Percentiles rank a stretch among this genome's conserved stretches.
These are phyloP conservation scores for Minunthozetes semirufus DNA, from an alignment of 2,888 invertebrate species.

Conservation along the genomic window DNA sequence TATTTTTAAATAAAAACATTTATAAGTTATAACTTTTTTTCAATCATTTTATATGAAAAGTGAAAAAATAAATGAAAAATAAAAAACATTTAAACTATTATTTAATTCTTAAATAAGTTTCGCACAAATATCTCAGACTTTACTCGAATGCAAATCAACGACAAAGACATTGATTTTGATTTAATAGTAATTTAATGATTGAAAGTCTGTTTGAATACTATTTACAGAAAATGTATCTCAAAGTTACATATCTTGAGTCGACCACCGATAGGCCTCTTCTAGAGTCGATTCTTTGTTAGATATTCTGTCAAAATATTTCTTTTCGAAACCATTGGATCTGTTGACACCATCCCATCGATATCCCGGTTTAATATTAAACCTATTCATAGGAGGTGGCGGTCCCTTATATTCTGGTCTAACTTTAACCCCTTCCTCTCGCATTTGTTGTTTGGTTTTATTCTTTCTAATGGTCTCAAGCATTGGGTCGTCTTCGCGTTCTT, in stretches of 20 bases:
- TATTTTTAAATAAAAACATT: no score
- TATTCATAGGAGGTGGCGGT: constrained; percentile 72
- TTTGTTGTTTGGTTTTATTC: constrained; percentile 56
- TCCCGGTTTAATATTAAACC: constrained; percentile 85
- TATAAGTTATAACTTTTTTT: no score
- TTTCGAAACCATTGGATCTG: constrained; percentile 92
- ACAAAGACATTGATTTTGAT: no score
- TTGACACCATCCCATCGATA: constrained; percentile 98
- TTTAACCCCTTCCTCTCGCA: constrained; percentile 25
- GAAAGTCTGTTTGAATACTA: no score
- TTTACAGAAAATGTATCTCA: no score
- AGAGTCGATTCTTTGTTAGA: constrained; percentile 66
- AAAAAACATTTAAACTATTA: no score
- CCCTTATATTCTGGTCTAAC: constrained; percentile 62
- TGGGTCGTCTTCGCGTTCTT: constrained; percentile 78
- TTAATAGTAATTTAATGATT: no score
- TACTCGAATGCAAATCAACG: no score
- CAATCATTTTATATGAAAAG: no score
- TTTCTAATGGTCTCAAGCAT: constrained; percentile 79
- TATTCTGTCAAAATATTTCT: constrained; percentile 70
- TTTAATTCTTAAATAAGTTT: no score
- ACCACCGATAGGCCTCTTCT: constrained; percentile 88
- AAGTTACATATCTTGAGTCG: constrained; percentile 87
- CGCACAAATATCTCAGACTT: no score
- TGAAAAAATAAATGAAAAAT: no score